phyloP scores from a whole-genome alignment of 2,797 vertebrate species.

The Pseudochirops cupreus region DNA sequence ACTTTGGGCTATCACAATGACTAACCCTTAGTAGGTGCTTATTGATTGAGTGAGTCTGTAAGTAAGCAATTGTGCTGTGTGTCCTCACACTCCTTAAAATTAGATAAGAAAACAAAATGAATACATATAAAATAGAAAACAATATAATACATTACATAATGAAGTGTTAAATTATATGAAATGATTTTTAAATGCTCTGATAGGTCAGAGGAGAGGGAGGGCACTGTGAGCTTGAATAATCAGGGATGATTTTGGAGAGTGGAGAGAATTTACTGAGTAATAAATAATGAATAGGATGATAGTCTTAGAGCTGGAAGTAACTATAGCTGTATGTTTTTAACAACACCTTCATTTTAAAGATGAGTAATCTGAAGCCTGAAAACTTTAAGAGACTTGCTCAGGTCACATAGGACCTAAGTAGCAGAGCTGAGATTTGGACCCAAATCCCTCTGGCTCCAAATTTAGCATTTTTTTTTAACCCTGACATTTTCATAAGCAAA shows the following conservation, averaged over 20 bases:
- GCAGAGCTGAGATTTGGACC: background rate
- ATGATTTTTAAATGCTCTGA: background rate
- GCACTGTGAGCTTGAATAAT: background rate
- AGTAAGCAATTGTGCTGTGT: background rate
- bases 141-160: background rate
- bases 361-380: background rate
- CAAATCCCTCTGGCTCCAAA: background rate
- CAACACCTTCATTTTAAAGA: constrained; percentile 10
- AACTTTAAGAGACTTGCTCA: background rate
- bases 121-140: background rate
- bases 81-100: background rate
- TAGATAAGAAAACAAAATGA: background rate
- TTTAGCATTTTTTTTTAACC: background rate
- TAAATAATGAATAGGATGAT: background rate
- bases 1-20: no score
- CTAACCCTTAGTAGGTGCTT: no score
- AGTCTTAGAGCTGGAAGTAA: background rate
- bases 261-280: background rate
- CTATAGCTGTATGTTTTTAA: background rate
- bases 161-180: background rate
- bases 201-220: background rate
- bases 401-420: background rate
- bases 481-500: background rate
- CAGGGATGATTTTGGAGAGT: background rate
- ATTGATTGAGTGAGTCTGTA: background rate